These are phyloP conservation scores for Lerista edwardsae DNA, from an alignment of 2,797 vertebrate genomes.

Conservation along the genomic window DNA sequence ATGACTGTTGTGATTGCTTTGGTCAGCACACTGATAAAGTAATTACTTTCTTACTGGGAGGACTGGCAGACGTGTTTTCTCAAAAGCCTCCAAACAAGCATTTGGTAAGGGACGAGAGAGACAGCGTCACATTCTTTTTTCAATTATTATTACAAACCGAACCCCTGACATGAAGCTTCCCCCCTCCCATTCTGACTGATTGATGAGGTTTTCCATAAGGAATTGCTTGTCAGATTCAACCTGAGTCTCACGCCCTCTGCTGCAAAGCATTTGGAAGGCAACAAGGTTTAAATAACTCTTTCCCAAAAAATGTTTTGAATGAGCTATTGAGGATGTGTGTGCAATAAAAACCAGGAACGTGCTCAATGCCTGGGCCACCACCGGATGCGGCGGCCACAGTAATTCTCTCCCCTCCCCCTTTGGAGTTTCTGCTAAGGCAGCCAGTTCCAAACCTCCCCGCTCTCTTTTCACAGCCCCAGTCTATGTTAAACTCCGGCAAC, in stretches of 20 bases:
- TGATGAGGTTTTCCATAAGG: not conserved
- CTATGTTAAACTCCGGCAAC: not conserved
- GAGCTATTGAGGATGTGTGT: conserved; percentile 8
- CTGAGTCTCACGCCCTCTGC: not conserved
- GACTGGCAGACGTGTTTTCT: not conserved
- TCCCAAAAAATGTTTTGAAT: not conserved
- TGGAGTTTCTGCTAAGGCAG: not conserved
- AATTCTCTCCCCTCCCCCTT: not conserved
- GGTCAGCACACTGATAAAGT: not conserved
- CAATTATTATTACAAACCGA: not conserved
- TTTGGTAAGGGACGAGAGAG: not conserved
- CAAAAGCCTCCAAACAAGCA: not conserved
- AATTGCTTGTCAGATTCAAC: not conserved
- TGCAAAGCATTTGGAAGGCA: conserved; percentile 5
- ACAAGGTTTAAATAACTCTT: not conserved
- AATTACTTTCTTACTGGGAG: not conserved
- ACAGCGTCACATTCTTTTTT: not conserved
- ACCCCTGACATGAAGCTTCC: not conserved
- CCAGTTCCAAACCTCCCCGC: not conserved
- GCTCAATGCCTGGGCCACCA: not conserved
- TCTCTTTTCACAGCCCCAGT: not conserved
- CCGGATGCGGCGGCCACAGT: not conserved
- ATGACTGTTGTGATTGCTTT: not conserved
- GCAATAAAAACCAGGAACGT: conserved; percentile 19
- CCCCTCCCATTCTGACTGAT: not conserved